phyloP scores from a whole-genome alignment of 2,797 vertebrate species.

The Enteromius anoplus region DNA sequence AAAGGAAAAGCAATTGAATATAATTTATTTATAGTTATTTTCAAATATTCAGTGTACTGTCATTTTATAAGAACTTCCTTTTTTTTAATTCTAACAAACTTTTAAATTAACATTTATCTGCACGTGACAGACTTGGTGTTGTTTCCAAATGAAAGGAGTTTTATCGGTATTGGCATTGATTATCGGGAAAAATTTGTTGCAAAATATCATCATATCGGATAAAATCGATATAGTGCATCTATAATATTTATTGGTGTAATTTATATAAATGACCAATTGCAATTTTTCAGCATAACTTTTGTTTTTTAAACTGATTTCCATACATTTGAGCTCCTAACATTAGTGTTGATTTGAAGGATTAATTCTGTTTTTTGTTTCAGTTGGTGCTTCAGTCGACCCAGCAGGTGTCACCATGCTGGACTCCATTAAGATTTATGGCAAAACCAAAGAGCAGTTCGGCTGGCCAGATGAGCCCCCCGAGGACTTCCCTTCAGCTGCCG shows the following conservation, averaged over 20 bases:
- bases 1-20: too few species aligned
- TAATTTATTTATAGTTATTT: too few species aligned
- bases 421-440: constrained; percentile 96
- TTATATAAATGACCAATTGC: neutral
- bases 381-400: constrained; percentile 96
- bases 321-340: neutral
- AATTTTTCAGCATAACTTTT: neutral
- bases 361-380: constrained; percentile 66
- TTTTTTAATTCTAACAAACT: too few species aligned
- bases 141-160: too few species aligned
- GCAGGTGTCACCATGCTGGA: constrained; percentile 99
- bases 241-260: neutral
- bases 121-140: too few species aligned
- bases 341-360: neutral
- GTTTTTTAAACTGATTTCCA: neutral
- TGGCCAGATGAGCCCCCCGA: constrained; percentile 98
- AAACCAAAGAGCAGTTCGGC: constrained; percentile 98
- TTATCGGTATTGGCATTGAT: too few species aligned
- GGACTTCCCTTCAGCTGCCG: constrained; percentile 92
- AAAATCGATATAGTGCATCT: too few species aligned
- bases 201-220: too few species aligned
- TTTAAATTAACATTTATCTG: too few species aligned
- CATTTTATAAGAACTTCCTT: too few species aligned
- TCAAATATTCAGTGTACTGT: too few species aligned
- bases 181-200: too few species aligned